phyloP scores from a whole-genome alignment of 2,888 invertebrate genomes.

The Nycteola revayana region DNA sequence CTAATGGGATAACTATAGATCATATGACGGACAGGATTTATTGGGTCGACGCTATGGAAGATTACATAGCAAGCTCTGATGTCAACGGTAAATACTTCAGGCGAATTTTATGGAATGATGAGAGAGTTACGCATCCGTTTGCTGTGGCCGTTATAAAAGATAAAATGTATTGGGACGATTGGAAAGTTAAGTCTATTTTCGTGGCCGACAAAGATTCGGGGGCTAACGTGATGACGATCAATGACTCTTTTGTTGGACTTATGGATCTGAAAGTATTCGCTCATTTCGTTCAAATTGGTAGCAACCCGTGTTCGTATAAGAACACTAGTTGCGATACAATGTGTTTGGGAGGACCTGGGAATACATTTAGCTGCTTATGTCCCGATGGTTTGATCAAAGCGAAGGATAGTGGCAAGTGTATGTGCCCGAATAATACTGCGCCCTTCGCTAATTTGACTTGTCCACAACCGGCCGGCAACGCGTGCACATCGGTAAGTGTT shows the following conservation, averaged over 20 bases:
- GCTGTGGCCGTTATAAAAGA: constrained; percentile 93
- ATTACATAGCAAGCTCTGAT: constrained; percentile 90
- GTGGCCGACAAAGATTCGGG: constrained; percentile 90
- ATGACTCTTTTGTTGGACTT: constrained; percentile 84
- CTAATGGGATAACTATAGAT: constrained; percentile 93
- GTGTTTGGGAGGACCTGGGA: constrained; percentile 89
- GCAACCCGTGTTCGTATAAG: constrained; percentile 85
- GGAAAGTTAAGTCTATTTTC: constrained; percentile 90
- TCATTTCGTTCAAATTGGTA: constrained; percentile 88
- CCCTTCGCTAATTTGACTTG: constrained; percentile 87
- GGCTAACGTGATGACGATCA: constrained; percentile 81
- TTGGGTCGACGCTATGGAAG: constrained; percentile 93
- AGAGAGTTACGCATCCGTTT: constrained; percentile 90
- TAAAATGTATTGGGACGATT: constrained; percentile 95
- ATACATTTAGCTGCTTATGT: constrained; percentile 87
- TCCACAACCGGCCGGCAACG: constrained; percentile 78
- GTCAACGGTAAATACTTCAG: constrained; percentile 86
- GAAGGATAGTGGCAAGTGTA: constrained; percentile 83
- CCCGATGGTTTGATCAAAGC: constrained; percentile 86
- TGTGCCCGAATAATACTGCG: constrained; percentile 87
- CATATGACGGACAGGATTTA: constrained; percentile 90
- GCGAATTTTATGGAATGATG: constrained; percentile 84
- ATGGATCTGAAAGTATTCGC: constrained; percentile 93
- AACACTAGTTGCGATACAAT: constrained; percentile 86
- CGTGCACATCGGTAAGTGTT: constrained; percentile 80